Evolutionary conservation across 2,797 vertebrate genomes (phyloP), one percentile per base, ranked within the genome.

Genomic region (Podarcis lilfordi): DNA sequence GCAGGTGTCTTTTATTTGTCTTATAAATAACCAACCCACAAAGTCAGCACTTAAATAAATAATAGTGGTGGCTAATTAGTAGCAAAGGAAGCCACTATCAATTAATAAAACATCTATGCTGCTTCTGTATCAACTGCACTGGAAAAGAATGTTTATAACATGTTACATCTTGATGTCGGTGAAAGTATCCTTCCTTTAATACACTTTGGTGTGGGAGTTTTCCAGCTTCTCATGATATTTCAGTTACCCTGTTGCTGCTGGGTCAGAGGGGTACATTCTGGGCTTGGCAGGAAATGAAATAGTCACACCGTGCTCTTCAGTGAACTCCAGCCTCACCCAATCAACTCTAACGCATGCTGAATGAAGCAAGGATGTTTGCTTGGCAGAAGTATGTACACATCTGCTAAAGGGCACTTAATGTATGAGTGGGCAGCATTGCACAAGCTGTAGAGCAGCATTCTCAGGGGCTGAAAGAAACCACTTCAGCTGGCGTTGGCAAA

Each of bases 21-120:
- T 69, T 76, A 37, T 89, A 55, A 85, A 85, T 69, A 40, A 69
- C 19, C 43, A 80, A 68, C 27, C 25, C 19, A 80, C 77, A 75
- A 81, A 76, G 55, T 55, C 77, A 85, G 78, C 88, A 89, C 83
- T 85, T 85, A 81, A 89, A 89, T 89, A 89, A 89, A 89, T 89
- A 80, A 89, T 89, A 75, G 64, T 68, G 40, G 50, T 68, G 23
- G 25, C 37, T 85, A 85, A 89, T 85, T 89, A 68, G 83, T 37
- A 85, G 83, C 83, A 76, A 35, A 85, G 78, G 59, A 89, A 75
- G 25, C 40, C 64, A 68, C 55, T 35, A 68, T 55, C 71, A 81
- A 85, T 85, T 89, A 85, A 81, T 85, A 89, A 89, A 89, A 85
- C 78, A 85, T 81, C 78, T 45, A 74, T 68, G 69, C 25, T 21